Evolutionary conservation across 2,113 vertebrate species (phyloP).

Genomic region (Rhinogobius similis): DNA sequence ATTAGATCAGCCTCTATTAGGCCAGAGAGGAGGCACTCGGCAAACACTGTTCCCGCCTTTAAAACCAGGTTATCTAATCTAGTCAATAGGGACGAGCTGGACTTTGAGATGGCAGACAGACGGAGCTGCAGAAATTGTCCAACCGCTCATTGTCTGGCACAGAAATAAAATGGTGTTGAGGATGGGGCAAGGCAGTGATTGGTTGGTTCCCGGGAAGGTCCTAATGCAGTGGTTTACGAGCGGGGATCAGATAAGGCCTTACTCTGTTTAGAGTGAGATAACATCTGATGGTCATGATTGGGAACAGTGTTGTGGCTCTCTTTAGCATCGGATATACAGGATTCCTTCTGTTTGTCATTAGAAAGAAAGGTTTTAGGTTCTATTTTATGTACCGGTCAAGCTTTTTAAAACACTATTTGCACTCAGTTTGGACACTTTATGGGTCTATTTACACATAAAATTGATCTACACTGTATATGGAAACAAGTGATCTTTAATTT

Average conservation of each 20-base stretch:
- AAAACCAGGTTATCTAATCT: slow-evolving; percentile 76
- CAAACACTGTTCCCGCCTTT: slow-evolving; percentile 68
- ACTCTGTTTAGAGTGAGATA: slow-evolving; percentile 52
- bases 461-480: no score
- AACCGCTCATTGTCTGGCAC: slow-evolving; percentile 44
- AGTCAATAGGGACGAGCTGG: slow-evolving; percentile 69
- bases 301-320: slow-evolving; percentile 14
- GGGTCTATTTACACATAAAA: no score
- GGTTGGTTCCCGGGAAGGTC: slow-evolving; percentile 21
- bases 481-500: no score
- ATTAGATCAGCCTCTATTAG: slow-evolving; percentile 74
- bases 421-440: no score
- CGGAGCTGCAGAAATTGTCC: slow-evolving; percentile 29
- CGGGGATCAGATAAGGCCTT: slow-evolving; percentile 59
- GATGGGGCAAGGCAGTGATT: slow-evolving; percentile 22
- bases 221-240: slow-evolving; percentile 53
- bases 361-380: background rate
- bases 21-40: slow-evolving; percentile 59
- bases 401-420: background rate
- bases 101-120: slow-evolving; percentile 71
- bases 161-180: slow-evolving; percentile 59
- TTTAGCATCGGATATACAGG: slow-evolving; percentile 1
- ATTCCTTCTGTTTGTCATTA: slow-evolving; percentile 2
- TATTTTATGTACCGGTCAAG: background rate
- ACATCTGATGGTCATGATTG: slow-evolving; percentile 40